These are phyloP conservation scores for Aegotheles bennettii DNA, from an alignment of 2,113 vertebrate genomes.

Conservation along the genomic window DNA sequence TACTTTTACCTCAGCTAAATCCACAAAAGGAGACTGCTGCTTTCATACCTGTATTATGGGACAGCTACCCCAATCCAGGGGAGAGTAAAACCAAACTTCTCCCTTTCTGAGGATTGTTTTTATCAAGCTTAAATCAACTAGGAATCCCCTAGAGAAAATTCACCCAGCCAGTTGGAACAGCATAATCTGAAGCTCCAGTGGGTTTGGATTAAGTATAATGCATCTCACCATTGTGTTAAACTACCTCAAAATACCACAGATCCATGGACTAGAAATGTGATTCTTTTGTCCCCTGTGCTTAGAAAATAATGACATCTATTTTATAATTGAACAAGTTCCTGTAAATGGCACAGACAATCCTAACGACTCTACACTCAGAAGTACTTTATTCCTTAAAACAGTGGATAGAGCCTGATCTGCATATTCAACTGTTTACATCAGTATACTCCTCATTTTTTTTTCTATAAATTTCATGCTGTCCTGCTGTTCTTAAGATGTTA, in stretches of 20 bases:
- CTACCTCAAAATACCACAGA: constrained; percentile 4
- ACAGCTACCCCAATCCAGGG: not conserved
- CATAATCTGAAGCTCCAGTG: constrained; percentile 25
- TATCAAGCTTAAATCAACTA: not conserved
- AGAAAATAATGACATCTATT: constrained; percentile 13
- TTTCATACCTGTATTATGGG: not conserved
- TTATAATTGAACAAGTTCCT: not conserved
- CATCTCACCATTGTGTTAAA: constrained; percentile 14
- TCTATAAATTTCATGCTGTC: not conserved
- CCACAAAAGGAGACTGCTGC: not conserved
- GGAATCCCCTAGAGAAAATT: not conserved
- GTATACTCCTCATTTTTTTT: not conserved
- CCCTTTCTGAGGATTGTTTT: not conserved
- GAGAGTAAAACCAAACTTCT: not conserved
- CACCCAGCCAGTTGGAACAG: constrained; percentile 30
- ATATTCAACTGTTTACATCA: not conserved
- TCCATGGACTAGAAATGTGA: not conserved
- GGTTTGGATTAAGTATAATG: constrained; percentile 40
- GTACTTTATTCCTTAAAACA: not conserved
- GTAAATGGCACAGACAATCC: not conserved
- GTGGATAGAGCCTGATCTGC: not conserved
- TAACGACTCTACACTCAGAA: not conserved
- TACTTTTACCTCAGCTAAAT: not conserved
- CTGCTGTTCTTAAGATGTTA: not conserved
- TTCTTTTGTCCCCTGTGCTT: not conserved